phyloP scores from a whole-genome alignment of 1,140 invertebrate genomes.

The Solenopsis fugax region DNA sequence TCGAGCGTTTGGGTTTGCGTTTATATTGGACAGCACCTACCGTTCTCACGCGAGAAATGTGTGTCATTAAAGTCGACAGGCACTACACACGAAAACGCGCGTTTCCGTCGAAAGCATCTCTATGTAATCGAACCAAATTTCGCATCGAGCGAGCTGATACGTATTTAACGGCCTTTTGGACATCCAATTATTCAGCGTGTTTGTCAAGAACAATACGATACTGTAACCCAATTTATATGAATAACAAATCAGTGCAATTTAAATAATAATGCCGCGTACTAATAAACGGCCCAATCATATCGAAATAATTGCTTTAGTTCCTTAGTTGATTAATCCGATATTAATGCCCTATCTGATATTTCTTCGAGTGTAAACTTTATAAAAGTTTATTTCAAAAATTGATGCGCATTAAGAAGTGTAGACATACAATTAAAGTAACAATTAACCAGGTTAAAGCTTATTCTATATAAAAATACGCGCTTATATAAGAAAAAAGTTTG shows the following conservation, averaged over 20 bases:
- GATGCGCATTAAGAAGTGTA: neutral
- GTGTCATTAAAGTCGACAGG: constrained; percentile 56
- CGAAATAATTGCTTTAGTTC: constrained; percentile 17
- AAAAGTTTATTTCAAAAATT: neutral
- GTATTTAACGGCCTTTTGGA: constrained; percentile 53
- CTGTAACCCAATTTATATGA: constrained; percentile 30
- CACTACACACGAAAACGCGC: constrained; percentile 47
- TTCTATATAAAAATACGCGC: neutral
- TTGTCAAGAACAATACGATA: constrained; percentile 53
- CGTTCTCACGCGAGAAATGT: constrained; percentile 44
- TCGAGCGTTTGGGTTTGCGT: neutral
- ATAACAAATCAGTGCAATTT: constrained; percentile 49
- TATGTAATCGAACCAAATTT: constrained; percentile 53
- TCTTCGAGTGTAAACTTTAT: neutral
- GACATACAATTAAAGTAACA: neutral
- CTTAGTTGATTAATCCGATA: neutral
- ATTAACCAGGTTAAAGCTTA: neutral
- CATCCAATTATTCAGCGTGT: constrained; percentile 47
- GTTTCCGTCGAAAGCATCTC: constrained; percentile 49
- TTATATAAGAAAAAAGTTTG: neutral
- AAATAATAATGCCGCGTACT: constrained; percentile 34
- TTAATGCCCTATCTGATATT: neutral
- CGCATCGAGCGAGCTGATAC: constrained; percentile 32
- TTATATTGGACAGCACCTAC: constrained; percentile 34
- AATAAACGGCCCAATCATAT: constrained; percentile 30